Evolutionary conservation across 2,797 vertebrate species (phyloP).

Genomic region (Amniataba percoides): DNA sequence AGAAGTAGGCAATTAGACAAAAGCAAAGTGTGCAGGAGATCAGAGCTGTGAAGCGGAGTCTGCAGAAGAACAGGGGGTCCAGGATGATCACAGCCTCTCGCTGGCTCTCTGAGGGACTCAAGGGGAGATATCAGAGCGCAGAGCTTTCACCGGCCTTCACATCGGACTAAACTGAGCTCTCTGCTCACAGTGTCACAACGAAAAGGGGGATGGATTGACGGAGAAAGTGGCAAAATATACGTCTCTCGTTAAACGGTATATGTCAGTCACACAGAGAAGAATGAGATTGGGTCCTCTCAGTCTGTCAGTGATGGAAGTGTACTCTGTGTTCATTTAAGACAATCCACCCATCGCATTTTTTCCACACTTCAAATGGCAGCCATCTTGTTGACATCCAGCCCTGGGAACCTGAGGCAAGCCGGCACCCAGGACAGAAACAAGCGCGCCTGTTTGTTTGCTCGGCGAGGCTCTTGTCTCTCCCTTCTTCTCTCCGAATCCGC

Average conservation of each 20-base stretch:
- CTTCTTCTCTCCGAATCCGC: background rate
- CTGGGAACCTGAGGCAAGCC: background rate
- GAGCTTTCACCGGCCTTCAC: conserved; percentile 16
- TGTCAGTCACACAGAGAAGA: conserved; percentile 38
- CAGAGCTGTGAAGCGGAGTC: conserved; percentile 26
- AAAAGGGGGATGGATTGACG: conserved; percentile 8
- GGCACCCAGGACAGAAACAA: conserved; percentile 26
- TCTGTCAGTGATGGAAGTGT: conserved; percentile 27
- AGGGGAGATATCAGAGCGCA: conserved; percentile 48
- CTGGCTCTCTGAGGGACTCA: conserved; percentile 50
- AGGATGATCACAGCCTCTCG: conserved; percentile 51
- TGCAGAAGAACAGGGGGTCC: conserved; percentile 37
- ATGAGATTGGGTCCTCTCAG: conserved; percentile 24
- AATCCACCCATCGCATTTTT: conserved; percentile 37
- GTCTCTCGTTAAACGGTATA: conserved; percentile 39
- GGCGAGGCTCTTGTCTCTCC: conserved; percentile 21
- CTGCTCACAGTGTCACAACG: background rate
- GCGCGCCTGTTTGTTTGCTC: conserved; percentile 38
- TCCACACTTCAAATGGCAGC: conserved; percentile 28
- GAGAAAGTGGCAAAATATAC: conserved; percentile 24
- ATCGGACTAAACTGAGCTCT: conserved; percentile 31
- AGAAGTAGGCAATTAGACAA: conserved; percentile 41
- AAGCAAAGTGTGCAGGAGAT: conserved; percentile 20
- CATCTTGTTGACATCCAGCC: conserved; percentile 45
- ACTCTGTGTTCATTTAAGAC: conserved; percentile 16